These are phyloP conservation scores for Chaenocephalus aceratus DNA, from an alignment of 2,113 vertebrate species.

Conservation along the genomic window DNA sequence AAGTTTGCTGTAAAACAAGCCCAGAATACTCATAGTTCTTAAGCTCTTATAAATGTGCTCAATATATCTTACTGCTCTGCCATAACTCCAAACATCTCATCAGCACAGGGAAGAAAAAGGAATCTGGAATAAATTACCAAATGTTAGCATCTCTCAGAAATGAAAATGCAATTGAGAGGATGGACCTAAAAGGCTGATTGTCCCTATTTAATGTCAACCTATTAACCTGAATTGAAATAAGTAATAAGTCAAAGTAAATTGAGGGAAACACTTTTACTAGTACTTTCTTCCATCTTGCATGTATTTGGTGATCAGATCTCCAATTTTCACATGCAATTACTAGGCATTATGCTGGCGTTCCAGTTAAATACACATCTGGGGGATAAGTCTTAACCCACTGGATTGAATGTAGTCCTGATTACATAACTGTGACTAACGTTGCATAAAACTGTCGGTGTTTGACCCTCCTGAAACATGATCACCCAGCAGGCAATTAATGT, in stretches of 20 bases:
- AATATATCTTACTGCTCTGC: constrained; percentile 46
- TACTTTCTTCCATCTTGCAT: constrained; percentile 8
- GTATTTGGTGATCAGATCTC: constrained; percentile 4
- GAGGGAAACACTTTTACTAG: constrained; percentile 27
- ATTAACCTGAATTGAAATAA: constrained; percentile 55
- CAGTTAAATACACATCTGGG: constrained; percentile 57
- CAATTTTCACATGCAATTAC: constrained; percentile 11
- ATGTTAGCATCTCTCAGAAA: constrained; percentile 73
- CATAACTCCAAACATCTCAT: constrained; percentile 31
- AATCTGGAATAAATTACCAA: constrained; percentile 79
- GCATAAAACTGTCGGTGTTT: constrained; percentile 43
- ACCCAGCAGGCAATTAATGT: constrained; percentile 34
- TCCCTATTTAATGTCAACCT: constrained; percentile 35
- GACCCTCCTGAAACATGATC: constrained; percentile 39
- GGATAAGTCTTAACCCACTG: constrained; percentile 13
- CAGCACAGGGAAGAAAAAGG: constrained; percentile 45
- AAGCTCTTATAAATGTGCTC: constrained; percentile 36
- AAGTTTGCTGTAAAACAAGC: constrained; percentile 30
- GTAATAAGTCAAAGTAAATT: constrained; percentile 31
- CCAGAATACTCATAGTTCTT: constrained; percentile 34
- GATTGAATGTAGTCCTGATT: constrained; percentile 24
- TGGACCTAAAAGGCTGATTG: constrained; percentile 39
- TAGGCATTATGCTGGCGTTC: constrained; percentile 31
- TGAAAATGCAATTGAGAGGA: constrained; percentile 61
- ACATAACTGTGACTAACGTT: constrained; percentile 40